Evolutionary conservation across 1,140 invertebrate genomes (phyloP), one percentile per base, ranked within the genome.

Genomic region (Ptiloglossa arizonensis): DNA sequence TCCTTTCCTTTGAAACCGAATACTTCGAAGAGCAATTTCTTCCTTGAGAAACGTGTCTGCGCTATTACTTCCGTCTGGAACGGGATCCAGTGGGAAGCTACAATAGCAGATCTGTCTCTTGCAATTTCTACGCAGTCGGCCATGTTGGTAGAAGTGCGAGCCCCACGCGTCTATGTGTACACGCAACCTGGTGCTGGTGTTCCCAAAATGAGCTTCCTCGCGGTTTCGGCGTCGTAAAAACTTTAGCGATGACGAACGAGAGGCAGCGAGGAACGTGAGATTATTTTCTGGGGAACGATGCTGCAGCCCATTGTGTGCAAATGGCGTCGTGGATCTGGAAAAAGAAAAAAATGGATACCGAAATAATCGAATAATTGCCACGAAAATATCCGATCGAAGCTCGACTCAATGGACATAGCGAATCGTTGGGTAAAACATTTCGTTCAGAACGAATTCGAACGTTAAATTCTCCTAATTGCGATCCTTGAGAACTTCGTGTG

Each of bases 261-360:
- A 11, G 41, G 52, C 46, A 41, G 22, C 11, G 22, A 4, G 46
- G 11, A 24, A 62, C 15, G 29, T 19, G 24, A 50, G 29, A 62
- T 72, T 41, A 52, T 62, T 41, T 62, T 52, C 44, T 72, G 11
- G 0, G 17, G 13, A 11, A 8, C 29, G 6, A 19, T 3, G 46
- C 44, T 38, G 29, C 2, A 19, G 4, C 24, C 19, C 38, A 46
- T 50, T 19, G 1, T 3, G 17, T 9, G 5, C n/a, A 5, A 8
- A 24, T 9, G 6, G n/a, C 50, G 6, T n/a, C n/a, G n/a, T 5
- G 17, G 17, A 5, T 11, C 41, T 41, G 6, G 15, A 63, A 63
- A 63, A 63, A 44, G 6, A 24, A 63, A 63, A 63, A 63, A 44
- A 63, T 62, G n/a, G 22, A 24, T 29, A 15, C n/a, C 44, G 46